These are phyloP conservation scores for Isichthys henryi DNA, from an alignment of 2,113 vertebrate genomes.

Conservation along the genomic window DNA sequence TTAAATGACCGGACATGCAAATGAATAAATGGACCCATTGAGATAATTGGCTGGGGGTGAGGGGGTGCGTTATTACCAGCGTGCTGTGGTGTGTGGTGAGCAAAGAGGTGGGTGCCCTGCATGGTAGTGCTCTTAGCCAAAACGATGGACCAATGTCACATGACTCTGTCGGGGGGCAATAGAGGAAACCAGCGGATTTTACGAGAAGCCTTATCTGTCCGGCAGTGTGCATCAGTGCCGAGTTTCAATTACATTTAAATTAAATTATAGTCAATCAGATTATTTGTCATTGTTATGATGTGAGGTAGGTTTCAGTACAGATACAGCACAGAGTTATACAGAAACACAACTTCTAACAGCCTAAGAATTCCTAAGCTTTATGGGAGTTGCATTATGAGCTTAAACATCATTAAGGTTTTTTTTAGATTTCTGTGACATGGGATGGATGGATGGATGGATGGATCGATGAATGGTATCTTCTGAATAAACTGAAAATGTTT, in stretches of 20 bases:
- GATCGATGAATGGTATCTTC: neutral
- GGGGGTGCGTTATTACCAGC: neutral
- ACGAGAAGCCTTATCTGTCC: neutral
- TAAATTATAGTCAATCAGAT: neutral
- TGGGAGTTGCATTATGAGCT: neutral
- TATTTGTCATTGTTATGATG: neutral
- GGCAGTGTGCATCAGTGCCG: neutral
- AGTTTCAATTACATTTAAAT: neutral
- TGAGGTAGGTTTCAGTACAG: neutral
- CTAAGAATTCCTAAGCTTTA: neutral
- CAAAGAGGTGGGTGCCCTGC: neutral
- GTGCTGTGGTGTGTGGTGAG: neutral
- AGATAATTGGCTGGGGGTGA: conserved; percentile 4
- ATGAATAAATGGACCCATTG: conserved; percentile 15
- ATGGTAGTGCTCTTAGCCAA: neutral
- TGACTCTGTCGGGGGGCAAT: neutral
- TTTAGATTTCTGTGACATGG: neutral
- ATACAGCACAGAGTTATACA: neutral
- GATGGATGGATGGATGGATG: neutral
- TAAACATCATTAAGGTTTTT: neutral
- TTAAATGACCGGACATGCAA: conserved; percentile 19
- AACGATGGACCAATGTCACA: neutral
- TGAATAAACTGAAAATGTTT: neutral
- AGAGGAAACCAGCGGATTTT: neutral
- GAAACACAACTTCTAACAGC: neutral